These are phyloP conservation scores for Fissipunctia ypsillon DNA, from an alignment of 2,888 invertebrate species.

Conservation along the genomic window DNA sequence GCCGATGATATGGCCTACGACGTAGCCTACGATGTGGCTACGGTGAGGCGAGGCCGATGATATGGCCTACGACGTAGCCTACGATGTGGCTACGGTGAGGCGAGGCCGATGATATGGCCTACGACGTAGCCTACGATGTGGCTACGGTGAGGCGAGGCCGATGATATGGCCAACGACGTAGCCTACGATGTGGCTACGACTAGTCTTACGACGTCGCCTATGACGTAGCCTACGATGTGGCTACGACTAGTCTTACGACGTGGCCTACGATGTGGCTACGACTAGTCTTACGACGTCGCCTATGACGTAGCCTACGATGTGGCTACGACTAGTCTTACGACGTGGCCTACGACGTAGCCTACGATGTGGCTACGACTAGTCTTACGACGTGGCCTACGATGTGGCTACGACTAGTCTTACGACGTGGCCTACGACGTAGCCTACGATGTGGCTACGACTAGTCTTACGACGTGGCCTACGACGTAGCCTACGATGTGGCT, in stretches of 20 bases:
- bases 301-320: neutral
- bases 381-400: no score
- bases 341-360: neutral
- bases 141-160: no score
- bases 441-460: neutral
- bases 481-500: neutral
- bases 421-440: neutral
- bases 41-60: no score
- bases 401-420: neutral
- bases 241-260: neutral
- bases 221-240: neutral
- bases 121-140: neutral
- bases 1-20: neutral
- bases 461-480: neutral
- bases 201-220: neutral
- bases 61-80: neutral
- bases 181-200: no score
- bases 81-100: no score
- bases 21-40: neutral
- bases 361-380: no score
- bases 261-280: no score
- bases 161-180: no score
- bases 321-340: no score
- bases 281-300: neutral
- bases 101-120: neutral